phyloP scores from a whole-genome alignment of 2,888 invertebrate species.

The Tiliacea aurago region DNA sequence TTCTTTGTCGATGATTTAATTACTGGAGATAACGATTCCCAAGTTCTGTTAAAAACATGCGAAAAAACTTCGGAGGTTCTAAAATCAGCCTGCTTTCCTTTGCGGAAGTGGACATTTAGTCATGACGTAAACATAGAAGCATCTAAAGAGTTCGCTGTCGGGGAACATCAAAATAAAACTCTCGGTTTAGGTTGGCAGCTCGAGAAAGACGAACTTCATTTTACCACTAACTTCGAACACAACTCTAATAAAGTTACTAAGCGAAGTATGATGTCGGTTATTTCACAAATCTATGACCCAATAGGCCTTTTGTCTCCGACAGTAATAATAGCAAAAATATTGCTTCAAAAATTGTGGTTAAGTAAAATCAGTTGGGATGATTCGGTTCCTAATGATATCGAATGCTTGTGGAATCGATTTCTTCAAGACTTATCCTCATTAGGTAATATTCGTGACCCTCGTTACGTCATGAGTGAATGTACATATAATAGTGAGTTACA shows the following conservation, averaged over 20 bases:
- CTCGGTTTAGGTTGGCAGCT: neutral
- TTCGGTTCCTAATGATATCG: neutral
- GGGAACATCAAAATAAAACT: neutral
- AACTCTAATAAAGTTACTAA: neutral
- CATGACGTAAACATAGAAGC: neutral
- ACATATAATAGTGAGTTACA: neutral
- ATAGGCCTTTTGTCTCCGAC: neutral
- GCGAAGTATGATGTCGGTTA: neutral
- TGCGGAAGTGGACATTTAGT: neutral
- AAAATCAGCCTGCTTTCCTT: too few relatives aligned
- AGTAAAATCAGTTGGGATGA: neutral
- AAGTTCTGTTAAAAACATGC: neutral
- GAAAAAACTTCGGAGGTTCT: too few relatives aligned
- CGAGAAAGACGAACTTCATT: neutral
- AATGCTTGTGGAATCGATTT: constrained; percentile 7
- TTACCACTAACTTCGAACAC: neutral
- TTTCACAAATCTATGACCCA: neutral
- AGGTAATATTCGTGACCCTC: neutral
- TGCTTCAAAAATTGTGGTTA: neutral
- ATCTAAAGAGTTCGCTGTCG: neutral
- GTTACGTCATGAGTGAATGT: neutral
- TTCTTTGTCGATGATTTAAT: neutral
- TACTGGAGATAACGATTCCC: neutral
- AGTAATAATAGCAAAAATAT: neutral
- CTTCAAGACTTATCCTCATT: constrained; percentile 2